Percentiles rank a stretch among this genome's conserved stretches.
Evolutionary conservation across 2,113 vertebrate genomes (phyloP).

Genomic region (Leucopsar rothschildi): DNA sequence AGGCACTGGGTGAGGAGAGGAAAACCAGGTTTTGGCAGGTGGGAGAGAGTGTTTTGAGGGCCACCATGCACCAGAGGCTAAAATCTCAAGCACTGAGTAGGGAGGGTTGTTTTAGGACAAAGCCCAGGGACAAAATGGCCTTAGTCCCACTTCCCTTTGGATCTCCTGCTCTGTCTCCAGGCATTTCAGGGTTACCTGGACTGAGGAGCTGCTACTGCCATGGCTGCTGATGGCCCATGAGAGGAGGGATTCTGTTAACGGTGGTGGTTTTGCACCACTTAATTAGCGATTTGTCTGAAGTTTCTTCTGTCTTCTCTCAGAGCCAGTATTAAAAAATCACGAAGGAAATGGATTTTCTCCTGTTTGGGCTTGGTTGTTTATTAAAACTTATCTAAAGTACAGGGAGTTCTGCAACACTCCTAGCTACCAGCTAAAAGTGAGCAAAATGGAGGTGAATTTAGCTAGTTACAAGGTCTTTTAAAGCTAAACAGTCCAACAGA

Average conservation of each 20-base stretch:
- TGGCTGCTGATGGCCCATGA: rapidly evolving
- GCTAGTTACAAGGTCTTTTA: too few relatives aligned
- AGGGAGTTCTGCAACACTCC: too few relatives aligned
- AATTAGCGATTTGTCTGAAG: too few relatives aligned
- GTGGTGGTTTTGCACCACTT: too few relatives aligned
- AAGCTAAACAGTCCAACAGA: too few relatives aligned
- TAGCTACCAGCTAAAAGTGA: too few relatives aligned
- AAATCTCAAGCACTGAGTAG: neutral
- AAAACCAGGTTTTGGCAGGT: rapidly evolving
- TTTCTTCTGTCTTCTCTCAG: too few relatives aligned
- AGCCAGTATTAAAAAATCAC: too few relatives aligned
- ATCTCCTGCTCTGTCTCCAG: neutral
- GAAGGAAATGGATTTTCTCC: too few relatives aligned
- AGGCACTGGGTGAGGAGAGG: neutral
- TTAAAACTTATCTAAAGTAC: too few relatives aligned
- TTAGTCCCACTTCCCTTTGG: neutral
- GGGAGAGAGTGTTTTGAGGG: neutral
- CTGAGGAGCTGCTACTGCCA: neutral
- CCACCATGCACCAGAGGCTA: rapidly evolving
- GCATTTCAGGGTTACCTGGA: neutral
- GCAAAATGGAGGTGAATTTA: too few relatives aligned
- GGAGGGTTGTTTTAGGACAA: neutral
- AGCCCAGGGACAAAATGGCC: neutral
- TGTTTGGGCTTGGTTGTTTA: too few relatives aligned
- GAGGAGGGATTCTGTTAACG: neutral